Evolutionary conservation across 2,888 invertebrate genomes (phyloP).

Genomic region (Tetranychus piercei): DNA sequence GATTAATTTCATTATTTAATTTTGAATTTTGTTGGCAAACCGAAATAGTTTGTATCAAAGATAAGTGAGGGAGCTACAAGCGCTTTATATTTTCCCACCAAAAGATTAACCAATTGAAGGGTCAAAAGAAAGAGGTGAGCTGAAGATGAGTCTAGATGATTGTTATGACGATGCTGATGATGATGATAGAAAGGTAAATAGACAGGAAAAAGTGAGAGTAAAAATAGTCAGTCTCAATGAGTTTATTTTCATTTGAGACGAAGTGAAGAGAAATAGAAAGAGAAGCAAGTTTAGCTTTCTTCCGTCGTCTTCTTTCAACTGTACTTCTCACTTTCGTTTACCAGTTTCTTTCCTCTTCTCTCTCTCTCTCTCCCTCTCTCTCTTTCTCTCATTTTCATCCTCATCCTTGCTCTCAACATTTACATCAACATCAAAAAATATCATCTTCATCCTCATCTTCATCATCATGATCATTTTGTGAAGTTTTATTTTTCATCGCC

Average conservation of each 20-base stretch:
- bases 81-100: no score
- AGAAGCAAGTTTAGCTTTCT: not conserved
- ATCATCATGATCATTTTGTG: slow-evolving; percentile 4
- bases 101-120: no score
- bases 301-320: not conserved
- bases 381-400: slow-evolving; percentile 7
- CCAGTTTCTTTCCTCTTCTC: slow-evolving; percentile 4
- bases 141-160: no score
- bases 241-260: slow-evolving; percentile 8
- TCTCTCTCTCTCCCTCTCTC: slow-evolving; percentile 9
- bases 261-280: not conserved
- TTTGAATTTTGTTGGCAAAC: no score
- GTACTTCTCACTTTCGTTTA: not conserved
- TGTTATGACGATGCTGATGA: no score
- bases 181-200: not conserved
- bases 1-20: no score
- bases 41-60: no score
- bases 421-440: no score
- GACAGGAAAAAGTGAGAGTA: not conserved
- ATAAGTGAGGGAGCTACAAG: no score
- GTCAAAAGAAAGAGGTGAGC: no score
- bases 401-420: not conserved
- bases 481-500: not conserved
- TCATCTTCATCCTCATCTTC: slow-evolving; percentile 3
- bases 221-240: not conserved